Conservation (phyloP, 2,113 vertebrate species). For the Antigone vipio region DNA sequence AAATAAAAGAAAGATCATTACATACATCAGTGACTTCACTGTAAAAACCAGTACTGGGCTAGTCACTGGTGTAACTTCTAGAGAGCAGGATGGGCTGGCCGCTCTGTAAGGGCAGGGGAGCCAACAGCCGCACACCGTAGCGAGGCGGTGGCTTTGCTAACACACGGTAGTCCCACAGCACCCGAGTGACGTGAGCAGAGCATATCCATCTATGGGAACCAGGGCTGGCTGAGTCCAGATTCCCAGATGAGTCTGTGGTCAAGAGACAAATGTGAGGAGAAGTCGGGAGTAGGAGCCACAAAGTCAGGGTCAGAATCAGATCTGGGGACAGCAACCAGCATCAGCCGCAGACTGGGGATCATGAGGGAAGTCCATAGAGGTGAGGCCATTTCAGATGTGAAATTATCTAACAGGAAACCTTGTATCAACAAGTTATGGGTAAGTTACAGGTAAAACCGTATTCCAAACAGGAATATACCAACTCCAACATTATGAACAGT, state of each 20-base stretch:
- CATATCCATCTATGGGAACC: not conserved
- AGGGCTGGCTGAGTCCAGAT: not conserved
- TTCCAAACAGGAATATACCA: not conserved
- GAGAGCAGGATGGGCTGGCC: not conserved
- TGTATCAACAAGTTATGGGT: rapidly evolving
- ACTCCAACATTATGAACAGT: rapidly evolving
- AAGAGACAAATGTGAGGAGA: not conserved
- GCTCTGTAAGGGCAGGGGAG: not conserved
- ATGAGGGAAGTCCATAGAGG: not conserved
- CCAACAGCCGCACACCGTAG: rapidly evolving
- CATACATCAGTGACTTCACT: not conserved
- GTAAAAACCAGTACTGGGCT: not conserved
- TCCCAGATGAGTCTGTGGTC: too few relatives aligned
- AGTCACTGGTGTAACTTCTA: not conserved
- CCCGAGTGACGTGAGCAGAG: rapidly evolving
- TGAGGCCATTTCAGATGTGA: not conserved
- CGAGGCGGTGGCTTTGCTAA: not conserved
- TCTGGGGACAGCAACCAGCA: not conserved
- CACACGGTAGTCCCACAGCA: rapidly evolving
- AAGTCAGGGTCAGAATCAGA: rapidly evolving
- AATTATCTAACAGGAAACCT: not conserved
- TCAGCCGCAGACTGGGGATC: not conserved
- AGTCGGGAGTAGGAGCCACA: not conserved
- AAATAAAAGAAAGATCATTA: not conserved
- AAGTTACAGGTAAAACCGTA: not conserved